Evolutionary conservation across 2,797 vertebrate genomes (phyloP).

Genomic region (Schizopygopsis pylzovi): DNA sequence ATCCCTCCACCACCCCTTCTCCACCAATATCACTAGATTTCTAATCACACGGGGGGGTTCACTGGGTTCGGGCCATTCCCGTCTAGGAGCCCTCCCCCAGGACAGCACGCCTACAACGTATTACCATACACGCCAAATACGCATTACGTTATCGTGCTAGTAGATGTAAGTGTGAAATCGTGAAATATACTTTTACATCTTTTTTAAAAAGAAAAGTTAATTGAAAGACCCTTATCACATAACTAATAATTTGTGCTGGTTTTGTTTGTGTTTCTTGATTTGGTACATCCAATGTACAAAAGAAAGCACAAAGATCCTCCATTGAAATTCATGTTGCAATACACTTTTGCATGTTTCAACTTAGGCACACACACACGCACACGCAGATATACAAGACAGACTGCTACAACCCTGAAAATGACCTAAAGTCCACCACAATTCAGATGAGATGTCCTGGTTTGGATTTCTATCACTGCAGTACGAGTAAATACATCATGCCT

Average conservation of each 20-base stretch:
- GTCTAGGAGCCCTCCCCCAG: too few species aligned
- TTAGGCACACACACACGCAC: background rate
- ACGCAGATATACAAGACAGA: background rate
- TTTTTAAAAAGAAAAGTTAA: background rate
- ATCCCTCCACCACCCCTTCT: too few species aligned
- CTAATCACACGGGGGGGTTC: too few species aligned
- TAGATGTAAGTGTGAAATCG: too few species aligned
- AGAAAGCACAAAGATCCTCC: background rate
- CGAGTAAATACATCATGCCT: constrained; percentile 44
- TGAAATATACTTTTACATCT: too few species aligned
- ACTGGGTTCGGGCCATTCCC: too few species aligned
- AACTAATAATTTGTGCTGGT: background rate
- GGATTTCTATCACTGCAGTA: constrained; percentile 45
- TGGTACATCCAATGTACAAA: background rate
- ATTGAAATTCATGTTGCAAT: background rate
- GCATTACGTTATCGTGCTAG: too few species aligned
- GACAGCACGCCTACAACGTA: too few species aligned
- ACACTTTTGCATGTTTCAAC: constrained; percentile 22
- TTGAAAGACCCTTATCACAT: background rate
- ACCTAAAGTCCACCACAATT: constrained; percentile 28
- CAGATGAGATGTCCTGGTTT: constrained; percentile 29
- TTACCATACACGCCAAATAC: too few species aligned
- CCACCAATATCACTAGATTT: too few species aligned
- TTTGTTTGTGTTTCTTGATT: background rate
- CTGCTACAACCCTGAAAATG: constrained; percentile 17